A percentile compares a stretch with the other conserved stretches of the same genome.
These are phyloP conservation scores for Drosophila mercatorum DNA, from an alignment of 2,888 invertebrate genomes.

Conservation along the genomic window DNA sequence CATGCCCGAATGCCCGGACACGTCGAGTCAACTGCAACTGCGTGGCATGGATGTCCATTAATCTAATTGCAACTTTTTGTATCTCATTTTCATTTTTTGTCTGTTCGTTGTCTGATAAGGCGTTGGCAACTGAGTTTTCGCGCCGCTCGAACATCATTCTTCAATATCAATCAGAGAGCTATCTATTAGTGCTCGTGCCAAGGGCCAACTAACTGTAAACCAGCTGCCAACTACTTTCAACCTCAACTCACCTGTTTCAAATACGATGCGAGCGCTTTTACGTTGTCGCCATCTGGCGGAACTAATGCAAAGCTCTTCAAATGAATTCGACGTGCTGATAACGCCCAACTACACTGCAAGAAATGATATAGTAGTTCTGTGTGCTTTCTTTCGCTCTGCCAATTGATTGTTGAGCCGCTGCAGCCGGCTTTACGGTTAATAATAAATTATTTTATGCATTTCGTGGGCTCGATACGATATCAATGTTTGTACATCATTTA, in stretches of 20 bases:
- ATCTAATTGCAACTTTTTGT: slow-evolving; percentile 43
- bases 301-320: neutral
- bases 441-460: slow-evolving; percentile 19
- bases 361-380: neutral
- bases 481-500: slow-evolving; percentile 1
- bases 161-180: slow-evolving; percentile 60
- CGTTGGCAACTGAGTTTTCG: slow-evolving; percentile 16
- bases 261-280: neutral
- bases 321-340: slow-evolving; percentile 8
- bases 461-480: slow-evolving; percentile 7
- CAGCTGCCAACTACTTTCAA: slow-evolving; percentile 1
- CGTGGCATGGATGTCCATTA: slow-evolving; percentile 55
- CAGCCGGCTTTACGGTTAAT: neutral
- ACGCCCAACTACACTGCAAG: slow-evolving; percentile 11
- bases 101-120: slow-evolving; percentile 27
- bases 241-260: slow-evolving; percentile 30
- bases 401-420: neutral
- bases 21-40: slow-evolving; percentile 35
- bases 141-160: slow-evolving; percentile 48
- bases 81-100: neutral
- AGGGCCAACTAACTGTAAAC: slow-evolving; percentile 5
- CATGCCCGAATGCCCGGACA: neutral
- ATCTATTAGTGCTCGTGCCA: slow-evolving; percentile 22
- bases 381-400: no score
- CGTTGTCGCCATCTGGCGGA: slow-evolving; percentile 31